Percentiles rank a stretch among this genome's conserved stretches.
Conservation (phyloP, 2,113 vertebrate species). For the Sciurus niger region DNA sequence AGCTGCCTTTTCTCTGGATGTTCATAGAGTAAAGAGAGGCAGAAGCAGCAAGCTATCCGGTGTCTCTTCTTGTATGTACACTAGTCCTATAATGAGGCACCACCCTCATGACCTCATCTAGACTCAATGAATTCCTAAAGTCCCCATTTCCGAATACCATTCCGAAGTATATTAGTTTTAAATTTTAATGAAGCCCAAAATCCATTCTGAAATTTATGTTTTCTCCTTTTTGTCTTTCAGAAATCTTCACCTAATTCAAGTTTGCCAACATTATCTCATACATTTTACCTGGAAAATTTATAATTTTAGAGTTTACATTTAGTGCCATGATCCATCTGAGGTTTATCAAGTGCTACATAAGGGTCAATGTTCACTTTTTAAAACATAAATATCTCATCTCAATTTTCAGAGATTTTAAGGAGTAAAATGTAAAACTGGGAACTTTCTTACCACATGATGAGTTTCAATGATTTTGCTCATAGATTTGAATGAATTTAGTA, state of each 20-base stretch:
- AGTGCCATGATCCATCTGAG: neutral
- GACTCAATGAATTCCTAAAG: neutral
- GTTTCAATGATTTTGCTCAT: neutral
- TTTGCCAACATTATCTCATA: neutral
- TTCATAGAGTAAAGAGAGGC: neutral
- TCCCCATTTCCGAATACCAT: neutral
- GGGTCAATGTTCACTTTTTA: neutral
- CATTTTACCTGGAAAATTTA: neutral
- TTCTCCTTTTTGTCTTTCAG: neutral
- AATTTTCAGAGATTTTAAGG: neutral
- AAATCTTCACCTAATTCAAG: neutral
- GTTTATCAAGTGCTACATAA: neutral
- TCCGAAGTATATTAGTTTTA: neutral
- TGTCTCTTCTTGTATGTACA: neutral
- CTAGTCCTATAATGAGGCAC: neutral
- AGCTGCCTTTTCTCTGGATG: neutral
- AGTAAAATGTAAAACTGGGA: neutral
- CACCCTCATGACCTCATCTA: neutral
- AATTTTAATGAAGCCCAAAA: neutral
- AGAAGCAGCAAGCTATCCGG: neutral
- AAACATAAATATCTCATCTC: neutral
- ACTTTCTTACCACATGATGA: neutral
- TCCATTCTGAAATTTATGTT: neutral
- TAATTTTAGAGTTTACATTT: slow-evolving; percentile 2
- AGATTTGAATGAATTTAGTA: slow-evolving; percentile 18